Evolutionary conservation across 2,797 vertebrate species (phyloP), one percentile per base, ranked within the genome.

Genomic region (Mus minutoides): DNA sequence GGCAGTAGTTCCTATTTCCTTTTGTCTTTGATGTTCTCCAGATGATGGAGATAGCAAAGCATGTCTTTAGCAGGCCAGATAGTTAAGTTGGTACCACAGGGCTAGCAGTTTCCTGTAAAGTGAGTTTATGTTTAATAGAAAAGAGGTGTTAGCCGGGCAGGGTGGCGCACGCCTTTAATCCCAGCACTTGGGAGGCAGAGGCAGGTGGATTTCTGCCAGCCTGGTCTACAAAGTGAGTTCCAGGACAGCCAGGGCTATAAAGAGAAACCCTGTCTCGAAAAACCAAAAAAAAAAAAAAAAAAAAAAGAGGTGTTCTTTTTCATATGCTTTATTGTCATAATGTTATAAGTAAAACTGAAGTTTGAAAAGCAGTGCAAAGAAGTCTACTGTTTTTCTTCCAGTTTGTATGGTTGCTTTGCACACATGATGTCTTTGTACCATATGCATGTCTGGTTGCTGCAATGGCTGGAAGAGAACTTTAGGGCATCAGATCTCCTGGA

Each of bases 341-440:
- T 73, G 62, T 40, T 83, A 73, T 60, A 85, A 79, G 43, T 46
- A 79, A 79, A 91, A 95, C 69, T 97, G 71, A 85, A 91, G 58
- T 89, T 94, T 83, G 69, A 78, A 64, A 88, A 89, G 19, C 19
- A 22, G 8, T 78, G 11, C 58, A 71, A 67, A 85, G 31, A 16
- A 88, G 13, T 90, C 34, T 17, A 80, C 67, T 88, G 94, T 94
- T 60, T 49, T 49, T 9, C 43, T 67, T 69, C 13, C 21, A 85
- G 4, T 52, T 19, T 67, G 29, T 62, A 9, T 69, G 34, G 21
- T 34, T 67, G 43, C 17, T 69, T 86, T 69, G 62, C 62, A 24
- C 13, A 26, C 24, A 8, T 4, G 6, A 67, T 14, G 11, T 14
- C 62, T 67, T 85, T 67, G 83, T 31, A 86, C 43, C 21, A 14